Conservation (phyloP, 2,888 invertebrate species). For the Andrena flavipes region DNA sequence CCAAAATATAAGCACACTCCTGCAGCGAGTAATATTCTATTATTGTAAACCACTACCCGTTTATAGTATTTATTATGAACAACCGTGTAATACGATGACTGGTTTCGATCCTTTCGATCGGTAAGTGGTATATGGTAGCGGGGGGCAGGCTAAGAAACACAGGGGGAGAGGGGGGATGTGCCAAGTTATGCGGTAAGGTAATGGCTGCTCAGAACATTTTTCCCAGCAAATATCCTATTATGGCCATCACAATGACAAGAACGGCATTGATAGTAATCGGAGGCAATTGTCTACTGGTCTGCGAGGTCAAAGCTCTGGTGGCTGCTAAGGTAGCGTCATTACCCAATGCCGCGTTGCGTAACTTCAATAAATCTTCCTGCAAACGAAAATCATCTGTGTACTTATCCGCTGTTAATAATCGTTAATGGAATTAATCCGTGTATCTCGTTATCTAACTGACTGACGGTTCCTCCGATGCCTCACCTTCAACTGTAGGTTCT, state of each 20-base stretch:
- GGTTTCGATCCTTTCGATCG: slow-evolving; percentile 67
- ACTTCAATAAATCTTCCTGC: slow-evolving; percentile 82
- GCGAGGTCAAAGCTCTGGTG: slow-evolving; percentile 75
- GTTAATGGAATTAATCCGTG: not conserved
- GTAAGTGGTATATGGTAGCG: slow-evolving; percentile 73
- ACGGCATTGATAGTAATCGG: slow-evolving; percentile 73
- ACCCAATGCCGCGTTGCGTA: slow-evolving; percentile 78
- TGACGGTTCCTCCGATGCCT: slow-evolving; percentile 67
- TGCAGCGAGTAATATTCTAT: slow-evolving; percentile 74
- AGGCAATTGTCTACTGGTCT: slow-evolving; percentile 68
- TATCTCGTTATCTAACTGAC: not conserved
- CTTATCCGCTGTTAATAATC: not conserved
- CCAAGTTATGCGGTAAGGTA: slow-evolving; percentile 75
- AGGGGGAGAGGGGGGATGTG: slow-evolving; percentile 76
- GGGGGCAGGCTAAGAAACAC: slow-evolving; percentile 79
- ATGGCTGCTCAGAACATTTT: slow-evolving; percentile 83
- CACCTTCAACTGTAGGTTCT: slow-evolving; percentile 94
- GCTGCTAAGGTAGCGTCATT: slow-evolving; percentile 76
- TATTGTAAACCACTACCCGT: slow-evolving; percentile 75
- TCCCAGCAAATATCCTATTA: slow-evolving; percentile 82
- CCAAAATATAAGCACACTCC: slow-evolving; percentile 75
- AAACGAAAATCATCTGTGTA: slow-evolving; percentile 30
- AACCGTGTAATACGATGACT: slow-evolving; percentile 73
- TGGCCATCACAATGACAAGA: slow-evolving; percentile 79
- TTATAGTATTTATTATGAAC: slow-evolving; percentile 77